phyloP scores from a whole-genome alignment of 2,113 vertebrate genomes.

The Melanotaenia duboulayi region DNA sequence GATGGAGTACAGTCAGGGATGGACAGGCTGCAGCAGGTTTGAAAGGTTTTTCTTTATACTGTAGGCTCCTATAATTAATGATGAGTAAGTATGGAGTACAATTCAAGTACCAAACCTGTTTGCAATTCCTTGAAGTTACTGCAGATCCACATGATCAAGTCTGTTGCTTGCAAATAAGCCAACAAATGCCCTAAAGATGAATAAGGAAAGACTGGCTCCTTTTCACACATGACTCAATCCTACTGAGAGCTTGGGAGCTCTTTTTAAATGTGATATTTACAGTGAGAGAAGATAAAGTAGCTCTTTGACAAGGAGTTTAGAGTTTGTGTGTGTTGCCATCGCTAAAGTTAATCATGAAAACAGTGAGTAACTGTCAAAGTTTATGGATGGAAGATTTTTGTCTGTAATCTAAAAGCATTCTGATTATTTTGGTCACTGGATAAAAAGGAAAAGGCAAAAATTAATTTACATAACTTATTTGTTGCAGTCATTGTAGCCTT shows the following conservation, averaged over 20 bases:
- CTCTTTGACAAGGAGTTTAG: not conserved
- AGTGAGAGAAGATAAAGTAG: not conserved
- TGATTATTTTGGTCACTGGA: too few relatives aligned
- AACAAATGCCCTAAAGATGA: not conserved
- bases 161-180: not conserved
- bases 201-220: not conserved
- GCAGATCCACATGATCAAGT: not conserved
- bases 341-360: too few relatives aligned
- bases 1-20: not conserved
- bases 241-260: not conserved
- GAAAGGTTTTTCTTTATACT: too few relatives aligned
- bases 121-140: not conserved
- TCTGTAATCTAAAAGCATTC: too few relatives aligned
- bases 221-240: conserved; percentile 10
- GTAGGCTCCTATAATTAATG: not conserved
- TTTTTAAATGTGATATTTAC: not conserved
- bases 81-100: too few relatives aligned
- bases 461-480: too few relatives aligned
- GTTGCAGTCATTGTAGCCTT: too few relatives aligned
- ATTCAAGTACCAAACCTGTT: not conserved
- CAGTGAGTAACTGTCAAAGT: too few relatives aligned
- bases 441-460: too few relatives aligned
- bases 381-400: too few relatives aligned
- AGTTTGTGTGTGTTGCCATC: not conserved
- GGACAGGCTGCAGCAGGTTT: not conserved